Evolutionary conservation across 1,140 invertebrate genomes (phyloP).

Genomic region (Adelges cooleyi): DNA sequence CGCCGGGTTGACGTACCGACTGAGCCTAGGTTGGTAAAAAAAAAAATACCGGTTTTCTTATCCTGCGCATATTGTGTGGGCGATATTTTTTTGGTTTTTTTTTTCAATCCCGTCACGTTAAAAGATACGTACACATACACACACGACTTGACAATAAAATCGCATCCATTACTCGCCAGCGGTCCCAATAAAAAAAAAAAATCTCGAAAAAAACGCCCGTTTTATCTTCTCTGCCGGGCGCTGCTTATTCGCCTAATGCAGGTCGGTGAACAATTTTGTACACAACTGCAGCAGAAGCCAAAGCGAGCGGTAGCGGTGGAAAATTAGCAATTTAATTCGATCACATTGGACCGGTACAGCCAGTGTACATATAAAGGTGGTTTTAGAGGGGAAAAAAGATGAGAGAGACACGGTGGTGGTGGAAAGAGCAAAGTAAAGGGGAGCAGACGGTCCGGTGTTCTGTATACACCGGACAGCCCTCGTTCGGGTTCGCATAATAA

Average conservation of each 20-base stretch:
- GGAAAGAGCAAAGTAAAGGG: too few species aligned
- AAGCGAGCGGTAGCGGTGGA: not conserved
- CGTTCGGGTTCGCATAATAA: too few species aligned
- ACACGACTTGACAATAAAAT: constrained; percentile 22
- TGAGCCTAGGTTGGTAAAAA: not conserved
- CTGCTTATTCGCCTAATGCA: not conserved
- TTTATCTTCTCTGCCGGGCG: not conserved
- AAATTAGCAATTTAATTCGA: constrained; percentile 24
- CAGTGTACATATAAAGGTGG: too few species aligned
- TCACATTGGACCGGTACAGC: not conserved
- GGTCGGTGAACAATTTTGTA: not conserved
- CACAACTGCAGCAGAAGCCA: not conserved
- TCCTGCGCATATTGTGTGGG: not conserved
- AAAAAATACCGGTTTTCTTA: constrained; percentile 17
- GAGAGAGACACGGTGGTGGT: too few species aligned
- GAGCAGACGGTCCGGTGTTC: too few species aligned
- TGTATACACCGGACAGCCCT: too few species aligned
- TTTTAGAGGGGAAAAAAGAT: too few species aligned
- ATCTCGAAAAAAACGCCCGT: not conserved
- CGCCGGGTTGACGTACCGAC: not conserved
- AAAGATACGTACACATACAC: not conserved
- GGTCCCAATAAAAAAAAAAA: too few species aligned
- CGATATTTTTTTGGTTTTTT: too few species aligned
- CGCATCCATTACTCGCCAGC: constrained; percentile 12
- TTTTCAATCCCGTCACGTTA: not conserved